Percentiles rank a stretch among this genome's conserved stretches.
phyloP scores from a whole-genome alignment of 2,888 invertebrate species.

The Ctenicera cuprea region DNA sequence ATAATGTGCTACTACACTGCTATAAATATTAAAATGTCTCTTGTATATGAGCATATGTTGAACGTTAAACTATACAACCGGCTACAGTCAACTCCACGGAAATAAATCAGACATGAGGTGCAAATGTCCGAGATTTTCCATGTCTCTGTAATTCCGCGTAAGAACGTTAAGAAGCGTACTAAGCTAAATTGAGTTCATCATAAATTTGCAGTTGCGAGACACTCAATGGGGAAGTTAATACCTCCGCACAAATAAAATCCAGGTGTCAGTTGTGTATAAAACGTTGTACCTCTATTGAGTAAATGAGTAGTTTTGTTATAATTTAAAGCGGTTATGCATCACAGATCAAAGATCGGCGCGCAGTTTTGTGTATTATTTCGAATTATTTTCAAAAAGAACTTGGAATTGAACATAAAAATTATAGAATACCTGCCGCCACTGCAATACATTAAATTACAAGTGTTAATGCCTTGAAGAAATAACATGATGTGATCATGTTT shows the following conservation, averaged over 20 bases:
- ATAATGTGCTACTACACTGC: constrained; percentile 24
- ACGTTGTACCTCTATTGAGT: constrained; percentile 30
- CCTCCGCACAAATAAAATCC: constrained; percentile 28
- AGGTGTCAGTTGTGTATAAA: constrained; percentile 38
- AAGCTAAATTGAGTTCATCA: constrained; percentile 39
- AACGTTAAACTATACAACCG: constrained; percentile 20
- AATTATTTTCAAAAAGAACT: background rate
- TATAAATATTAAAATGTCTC: constrained; percentile 24
- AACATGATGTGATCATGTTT: background rate
- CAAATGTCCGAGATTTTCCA: constrained; percentile 20
- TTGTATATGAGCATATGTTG: constrained; percentile 25
- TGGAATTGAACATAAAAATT: background rate
- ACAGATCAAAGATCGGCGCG: constrained; percentile 5
- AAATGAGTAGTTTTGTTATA: constrained; percentile 37
- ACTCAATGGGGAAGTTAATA: constrained; percentile 41
- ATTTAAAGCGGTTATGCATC: constrained; percentile 3
- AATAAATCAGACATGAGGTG: constrained; percentile 38
- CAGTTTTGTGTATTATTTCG: constrained; percentile 1
- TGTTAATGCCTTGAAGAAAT: background rate
- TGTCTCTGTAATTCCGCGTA: constrained; percentile 12
- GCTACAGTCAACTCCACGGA: constrained; percentile 23
- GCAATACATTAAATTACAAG: background rate
- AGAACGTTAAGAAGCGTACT: constrained; percentile 24
- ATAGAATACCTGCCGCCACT: background rate
- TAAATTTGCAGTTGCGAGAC: constrained; percentile 39